These are phyloP conservation scores for Bolborhynchus lineola DNA, from an alignment of 2,113 vertebrate genomes.

Conservation along the genomic window DNA sequence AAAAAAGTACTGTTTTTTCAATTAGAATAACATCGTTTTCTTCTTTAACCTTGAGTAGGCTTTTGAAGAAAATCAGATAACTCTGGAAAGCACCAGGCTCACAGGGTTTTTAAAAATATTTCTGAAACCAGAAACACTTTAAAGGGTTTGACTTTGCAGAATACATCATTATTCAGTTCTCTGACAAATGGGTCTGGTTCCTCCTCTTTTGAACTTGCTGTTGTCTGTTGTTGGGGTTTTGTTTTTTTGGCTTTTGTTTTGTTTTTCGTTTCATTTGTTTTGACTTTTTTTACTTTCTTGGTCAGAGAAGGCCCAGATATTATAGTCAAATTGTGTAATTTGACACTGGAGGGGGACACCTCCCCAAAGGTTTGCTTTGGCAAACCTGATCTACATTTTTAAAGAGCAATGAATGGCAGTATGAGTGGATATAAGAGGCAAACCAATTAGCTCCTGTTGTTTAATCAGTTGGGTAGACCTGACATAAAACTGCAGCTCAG, in stretches of 20 bases:
- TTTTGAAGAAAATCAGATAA: slow-evolving; percentile 48
- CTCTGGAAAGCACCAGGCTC: slow-evolving; percentile 42
- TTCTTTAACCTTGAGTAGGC: slow-evolving; percentile 24
- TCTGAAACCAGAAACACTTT: slow-evolving; percentile 32
- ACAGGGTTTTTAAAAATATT: neutral
- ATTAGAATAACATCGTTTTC: slow-evolving; percentile 12
- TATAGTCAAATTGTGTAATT: neutral
- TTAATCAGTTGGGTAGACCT: neutral
- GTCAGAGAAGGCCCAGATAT: neutral
- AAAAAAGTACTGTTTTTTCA: neutral
- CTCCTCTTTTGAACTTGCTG: neutral
- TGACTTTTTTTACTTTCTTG: neutral
- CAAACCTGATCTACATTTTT: neutral
- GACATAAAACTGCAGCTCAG: neutral
- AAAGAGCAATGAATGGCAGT: neutral
- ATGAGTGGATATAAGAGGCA: neutral
- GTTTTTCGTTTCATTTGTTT: neutral
- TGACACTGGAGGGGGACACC: neutral
- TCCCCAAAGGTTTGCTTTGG: neutral
- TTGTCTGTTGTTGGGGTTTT: neutral
- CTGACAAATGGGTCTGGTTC: neutral
- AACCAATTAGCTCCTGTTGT: neutral
- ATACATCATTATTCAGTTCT: neutral
- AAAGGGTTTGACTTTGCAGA: slow-evolving; percentile 4
- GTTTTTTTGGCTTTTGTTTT: neutral